Evolutionary conservation across 1,140 invertebrate genomes (phyloP), one percentile per base, ranked within the genome.

Genomic region (Ruditapes philippinarum): DNA sequence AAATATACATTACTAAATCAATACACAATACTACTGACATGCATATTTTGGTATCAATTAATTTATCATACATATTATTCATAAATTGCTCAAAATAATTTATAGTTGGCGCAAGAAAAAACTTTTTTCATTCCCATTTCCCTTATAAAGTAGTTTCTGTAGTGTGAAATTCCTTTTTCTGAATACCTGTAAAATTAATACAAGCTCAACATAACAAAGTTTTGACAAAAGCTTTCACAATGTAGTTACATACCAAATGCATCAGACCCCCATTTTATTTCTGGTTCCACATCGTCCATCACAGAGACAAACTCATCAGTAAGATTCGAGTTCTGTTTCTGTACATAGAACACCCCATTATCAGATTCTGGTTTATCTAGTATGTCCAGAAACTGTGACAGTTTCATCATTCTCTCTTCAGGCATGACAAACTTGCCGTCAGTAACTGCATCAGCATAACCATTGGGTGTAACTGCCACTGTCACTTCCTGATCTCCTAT

Each of bases 281-380:
- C 96, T 7, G 89, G 28, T 25, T 96, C 95, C 38, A 98, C 96
- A 95, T 98, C 98, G 22, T 87, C 57, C 42, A 97, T 95, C 11
- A 98, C 94, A 90, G 97, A 97, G 0, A 94, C 91, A 94, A 98
- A 98, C 93, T 98, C 97, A 70, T 97, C 95, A 1, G 96, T 97
- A 62, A 98, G 96, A 95, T 98, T 98, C 9, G 98, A 98, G 94
- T 98, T 98, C 94, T 98, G 98, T 93, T 97, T 97, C 95, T 98
- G 98, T 91, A 98, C 97, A 92, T 98, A 98, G 96, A 97, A 96
- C 90, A 97, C 94, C 38, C 91, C 92, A 76, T 86, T 84, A 11
- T 73, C 51, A 11, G 60, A 79, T 0, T 65, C 84, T 36, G 93
- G 91, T 31, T 62, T 65, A 80, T 97, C 96, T n/a, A 98, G 94